Evolutionary conservation across 2,888 invertebrate species (phyloP).

Genomic region (Metellina segmentata): DNA sequence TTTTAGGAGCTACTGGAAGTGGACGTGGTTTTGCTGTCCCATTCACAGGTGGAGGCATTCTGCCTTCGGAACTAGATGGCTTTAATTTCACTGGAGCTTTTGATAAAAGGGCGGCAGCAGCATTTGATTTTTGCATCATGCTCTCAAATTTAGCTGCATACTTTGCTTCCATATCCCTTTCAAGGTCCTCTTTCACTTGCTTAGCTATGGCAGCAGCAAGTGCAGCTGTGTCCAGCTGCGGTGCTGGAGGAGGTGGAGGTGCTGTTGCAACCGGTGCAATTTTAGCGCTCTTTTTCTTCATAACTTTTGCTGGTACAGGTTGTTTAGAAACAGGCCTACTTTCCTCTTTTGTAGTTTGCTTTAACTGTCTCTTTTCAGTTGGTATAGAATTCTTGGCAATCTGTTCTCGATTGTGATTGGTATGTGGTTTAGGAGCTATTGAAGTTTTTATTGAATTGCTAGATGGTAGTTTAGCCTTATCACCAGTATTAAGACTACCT

Average conservation of each 20-base stretch:
- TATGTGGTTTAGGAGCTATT: neutral
- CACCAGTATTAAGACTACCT: constrained; percentile 5
- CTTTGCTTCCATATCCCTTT: constrained; percentile 61
- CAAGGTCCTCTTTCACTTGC: constrained; percentile 43
- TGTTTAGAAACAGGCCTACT: neutral
- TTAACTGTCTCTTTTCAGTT: neutral
- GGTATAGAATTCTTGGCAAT: neutral
- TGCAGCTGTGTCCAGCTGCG: constrained; percentile 40
- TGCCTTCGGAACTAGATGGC: neutral
- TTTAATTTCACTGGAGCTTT: constrained; percentile 28
- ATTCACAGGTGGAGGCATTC: constrained; percentile 10
- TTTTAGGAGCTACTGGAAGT: constrained; percentile 4
- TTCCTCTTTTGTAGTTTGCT: neutral
- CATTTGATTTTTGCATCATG: neutral
- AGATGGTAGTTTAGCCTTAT: constrained; percentile 8
- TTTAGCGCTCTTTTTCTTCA: constrained; percentile 41
- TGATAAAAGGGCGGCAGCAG: neutral
- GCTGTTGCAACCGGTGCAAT: constrained; percentile 14
- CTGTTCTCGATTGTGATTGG: constrained; percentile 9
- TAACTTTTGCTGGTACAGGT: neutral
- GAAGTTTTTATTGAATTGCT: neutral
- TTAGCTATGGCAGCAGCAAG: constrained; percentile 40
- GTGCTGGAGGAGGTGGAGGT: neutral
- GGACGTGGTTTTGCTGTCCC: neutral
- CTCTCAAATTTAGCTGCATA: constrained; percentile 35